Percentiles rank a stretch among this genome's conserved stretches.
These are phyloP conservation scores for Callaeas wilsoni DNA, from an alignment of 2,113 vertebrate genomes.

Conservation along the genomic window DNA sequence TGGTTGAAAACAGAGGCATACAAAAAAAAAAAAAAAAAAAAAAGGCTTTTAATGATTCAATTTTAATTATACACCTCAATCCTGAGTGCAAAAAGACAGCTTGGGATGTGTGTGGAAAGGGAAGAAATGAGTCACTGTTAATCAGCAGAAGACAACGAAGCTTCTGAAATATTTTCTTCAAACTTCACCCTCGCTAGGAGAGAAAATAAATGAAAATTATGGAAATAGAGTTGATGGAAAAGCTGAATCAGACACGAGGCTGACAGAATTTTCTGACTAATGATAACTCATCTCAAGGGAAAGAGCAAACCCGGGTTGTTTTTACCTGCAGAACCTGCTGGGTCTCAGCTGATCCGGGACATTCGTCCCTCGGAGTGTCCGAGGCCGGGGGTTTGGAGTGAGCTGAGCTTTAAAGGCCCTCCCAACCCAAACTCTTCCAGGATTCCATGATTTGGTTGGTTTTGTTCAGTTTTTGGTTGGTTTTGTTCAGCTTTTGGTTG, in stretches of 20 bases:
- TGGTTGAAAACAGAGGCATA: background rate
- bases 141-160: constrained; percentile 40
- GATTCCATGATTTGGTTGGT: rapidly evolving
- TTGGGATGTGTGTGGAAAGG: background rate
- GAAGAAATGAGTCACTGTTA: constrained; percentile 23
- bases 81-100: background rate
- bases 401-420: background rate
- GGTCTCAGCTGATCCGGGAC: rapidly evolving
- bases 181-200: background rate
- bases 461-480: background rate
- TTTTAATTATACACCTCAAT: background rate
- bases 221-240: background rate
- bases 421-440: rapidly evolving
- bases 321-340: background rate
- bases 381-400: rapidly evolving
- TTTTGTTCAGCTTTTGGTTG: background rate
- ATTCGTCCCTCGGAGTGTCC: rapidly evolving
- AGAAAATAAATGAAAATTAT: constrained; percentile 34
- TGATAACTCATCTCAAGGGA: background rate
- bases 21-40: background rate
- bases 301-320: background rate
- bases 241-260: constrained; percentile 14
- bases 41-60: background rate
- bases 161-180: constrained; percentile 40
- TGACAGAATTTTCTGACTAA: background rate